Base-by-base conservation (phyloP, 2,888 invertebrate species). In the Cheilosia pagana region DNA sequence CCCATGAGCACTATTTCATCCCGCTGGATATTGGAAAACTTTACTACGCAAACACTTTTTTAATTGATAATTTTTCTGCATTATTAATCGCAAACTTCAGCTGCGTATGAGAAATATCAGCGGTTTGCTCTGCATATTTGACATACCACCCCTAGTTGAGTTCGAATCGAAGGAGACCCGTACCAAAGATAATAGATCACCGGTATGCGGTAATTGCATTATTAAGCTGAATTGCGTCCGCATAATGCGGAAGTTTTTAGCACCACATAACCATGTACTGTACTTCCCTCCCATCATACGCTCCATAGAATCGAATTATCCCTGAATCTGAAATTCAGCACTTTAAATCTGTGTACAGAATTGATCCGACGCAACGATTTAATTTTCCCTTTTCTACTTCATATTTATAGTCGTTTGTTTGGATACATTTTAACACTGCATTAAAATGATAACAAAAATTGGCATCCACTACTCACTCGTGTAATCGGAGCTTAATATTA, bases 381-480 rank as follows among this genome's bases (percentile, higher is more conserved):
- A 10, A 31, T 55, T 62, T 70, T 68, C 59, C 35, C n/a, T 21
- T n/a, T 8, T 16, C 16, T 45, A 45, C 16, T 19, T 7, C 7
- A 23, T 23, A 21, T 63, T 31, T 6, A 23, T 23, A 21, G 55
- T 31, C 48, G 43, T 43, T 50, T 57, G 70, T 70, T 57, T n/a
- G 52, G 23, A 77, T 53, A 53, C 68, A 45, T 77, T 62, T 70
- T 77, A 77, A 77, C 68, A 77, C 71, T 78, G 78, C 78, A 71
- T 78, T 78, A 71, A 71, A 63, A 78, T 45, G 79, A 79, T 79
- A 79, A 79, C 79, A 65, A 65, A 79, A 79, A 72, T 79, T 72
- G 72, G 79, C 72, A 65, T 60, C 59, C 70, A 70, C 72, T 72
- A 72, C 57, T 79, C 71, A 72, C 65, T 65, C 72, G 65, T 79